These are phyloP conservation scores for Pristionchus mayeri DNA, from an alignment of 2,888 invertebrate species.

Conservation along the genomic window DNA sequence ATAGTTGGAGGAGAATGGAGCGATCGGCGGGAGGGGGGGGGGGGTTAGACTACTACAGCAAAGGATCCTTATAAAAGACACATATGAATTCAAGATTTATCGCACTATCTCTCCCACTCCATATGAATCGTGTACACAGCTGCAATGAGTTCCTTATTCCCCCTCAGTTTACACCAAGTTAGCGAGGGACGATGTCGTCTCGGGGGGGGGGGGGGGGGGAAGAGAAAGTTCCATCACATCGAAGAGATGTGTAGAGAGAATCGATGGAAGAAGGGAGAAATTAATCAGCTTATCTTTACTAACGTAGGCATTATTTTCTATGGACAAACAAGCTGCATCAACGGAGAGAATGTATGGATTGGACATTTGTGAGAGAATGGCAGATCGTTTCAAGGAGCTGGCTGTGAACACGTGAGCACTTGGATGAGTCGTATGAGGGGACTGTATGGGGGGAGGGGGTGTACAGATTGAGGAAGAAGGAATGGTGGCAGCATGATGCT, in stretches of 20 bases:
- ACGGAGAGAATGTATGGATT: background rate
- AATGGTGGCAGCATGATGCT: background rate
- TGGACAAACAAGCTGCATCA: background rate
- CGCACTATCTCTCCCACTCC: background rate
- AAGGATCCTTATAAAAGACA: background rate
- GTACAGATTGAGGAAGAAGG: background rate
- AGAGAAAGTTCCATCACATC: background rate
- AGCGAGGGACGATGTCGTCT: background rate
- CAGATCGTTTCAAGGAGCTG: too few species aligned
- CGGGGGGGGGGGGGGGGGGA: background rate
- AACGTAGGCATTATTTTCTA: background rate
- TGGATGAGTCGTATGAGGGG: too few species aligned
- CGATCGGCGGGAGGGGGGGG: background rate
- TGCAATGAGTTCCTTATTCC: constrained; percentile 20
- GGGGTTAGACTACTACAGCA: background rate
- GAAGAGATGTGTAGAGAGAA: constrained; percentile 6
- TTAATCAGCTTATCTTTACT: background rate
- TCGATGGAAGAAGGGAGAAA: background rate
- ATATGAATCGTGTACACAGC: constrained; percentile 1
- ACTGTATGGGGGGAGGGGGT: background rate
- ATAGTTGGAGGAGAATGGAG: background rate
- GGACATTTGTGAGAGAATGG: background rate
- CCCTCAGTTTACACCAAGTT: constrained; percentile 4
- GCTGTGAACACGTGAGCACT: too few species aligned
- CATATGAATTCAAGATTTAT: background rate